A percentile compares a stretch with the other conserved stretches of the same genome.
phyloP scores from a whole-genome alignment of 1,140 invertebrate genomes.

The Nomia melanderi region DNA sequence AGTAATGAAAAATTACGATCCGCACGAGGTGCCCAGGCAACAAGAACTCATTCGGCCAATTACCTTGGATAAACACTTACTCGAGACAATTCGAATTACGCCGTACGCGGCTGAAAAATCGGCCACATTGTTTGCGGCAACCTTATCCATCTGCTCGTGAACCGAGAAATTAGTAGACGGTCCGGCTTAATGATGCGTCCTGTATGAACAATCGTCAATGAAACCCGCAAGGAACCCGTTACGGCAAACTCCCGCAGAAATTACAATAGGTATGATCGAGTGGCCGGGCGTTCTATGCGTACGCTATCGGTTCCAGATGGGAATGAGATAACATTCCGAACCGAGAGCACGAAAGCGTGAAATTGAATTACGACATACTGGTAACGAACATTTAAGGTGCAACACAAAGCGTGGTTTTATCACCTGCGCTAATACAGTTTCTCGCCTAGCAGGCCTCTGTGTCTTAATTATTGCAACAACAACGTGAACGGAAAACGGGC shows the following conservation, averaged over 20 bases:
- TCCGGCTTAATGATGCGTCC: neutral
- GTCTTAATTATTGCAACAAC: constrained; percentile 26
- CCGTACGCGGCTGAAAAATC: no score
- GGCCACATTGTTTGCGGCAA: no score
- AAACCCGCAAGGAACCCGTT: constrained; percentile 7
- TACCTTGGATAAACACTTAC: no score
- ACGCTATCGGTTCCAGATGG: constrained; percentile 41
- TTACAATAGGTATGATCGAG: constrained; percentile 29
- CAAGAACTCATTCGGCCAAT: no score
- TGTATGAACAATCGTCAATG: neutral
- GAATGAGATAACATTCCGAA: constrained; percentile 45
- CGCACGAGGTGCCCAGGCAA: no score
- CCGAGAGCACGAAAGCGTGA: constrained; percentile 50
- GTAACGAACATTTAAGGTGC: constrained; percentile 36
- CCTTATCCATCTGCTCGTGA: no score
- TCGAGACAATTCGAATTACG: no score
- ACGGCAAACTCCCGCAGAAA: constrained; percentile 10
- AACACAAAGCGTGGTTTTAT: constrained; percentile 15
- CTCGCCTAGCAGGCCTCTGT: constrained; percentile 2
- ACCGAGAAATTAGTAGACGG: no score
- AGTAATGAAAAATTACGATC: no score
- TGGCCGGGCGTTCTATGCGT: neutral
- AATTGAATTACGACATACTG: constrained; percentile 55
- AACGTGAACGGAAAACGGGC: no score
- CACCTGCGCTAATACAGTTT: neutral